A percentile compares a stretch with the other conserved stretches of the same genome.
phyloP scores from a whole-genome alignment of 2,113 vertebrate species.

The Gobio gobio region DNA sequence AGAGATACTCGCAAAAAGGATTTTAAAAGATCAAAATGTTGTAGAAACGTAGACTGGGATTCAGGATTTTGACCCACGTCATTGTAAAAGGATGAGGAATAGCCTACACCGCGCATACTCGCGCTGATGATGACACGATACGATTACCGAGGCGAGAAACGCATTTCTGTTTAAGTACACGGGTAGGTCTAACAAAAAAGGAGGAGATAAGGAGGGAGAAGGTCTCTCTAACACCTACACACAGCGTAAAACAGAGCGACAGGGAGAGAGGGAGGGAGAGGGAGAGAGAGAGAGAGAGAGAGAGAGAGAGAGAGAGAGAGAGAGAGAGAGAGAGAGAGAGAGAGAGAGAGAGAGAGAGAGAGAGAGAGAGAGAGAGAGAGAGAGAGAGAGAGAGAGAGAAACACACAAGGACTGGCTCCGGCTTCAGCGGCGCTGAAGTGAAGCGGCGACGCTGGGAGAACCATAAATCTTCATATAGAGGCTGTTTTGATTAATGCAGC shows the following conservation, averaged over 20 bases:
- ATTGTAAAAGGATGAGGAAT: conserved; percentile 21
- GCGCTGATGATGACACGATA: conserved; percentile 66
- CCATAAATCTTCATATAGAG: conserved; percentile 98
- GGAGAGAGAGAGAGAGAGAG: conserved; percentile 62
- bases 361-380: conserved; percentile 41
- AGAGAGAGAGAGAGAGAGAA: conserved; percentile 64
- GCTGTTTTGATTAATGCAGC: conserved; percentile 91
- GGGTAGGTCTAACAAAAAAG: conserved; percentile 39
- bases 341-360: conserved; percentile 27
- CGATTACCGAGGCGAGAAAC: conserved; percentile 68
- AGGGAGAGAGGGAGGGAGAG: conserved; percentile 41
- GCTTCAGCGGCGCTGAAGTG: conserved; percentile 83
- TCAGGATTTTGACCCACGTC: background rate
- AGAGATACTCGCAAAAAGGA: background rate
- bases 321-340: conserved; percentile 66
- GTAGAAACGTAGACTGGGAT: background rate
- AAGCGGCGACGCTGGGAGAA: conserved; percentile 73
- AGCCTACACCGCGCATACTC: conserved; percentile 59
- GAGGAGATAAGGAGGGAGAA: conserved; percentile 47
- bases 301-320: conserved; percentile 61
- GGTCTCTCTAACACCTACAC: conserved; percentile 38
- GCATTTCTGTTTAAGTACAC: conserved; percentile 58
- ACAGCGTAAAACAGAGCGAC: conserved; percentile 40
- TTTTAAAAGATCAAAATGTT: background rate
- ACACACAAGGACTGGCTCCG: conserved; percentile 72